phyloP scores from a whole-genome alignment of 1,140 invertebrate genomes.

The Fragariocoptes setiger region DNA sequence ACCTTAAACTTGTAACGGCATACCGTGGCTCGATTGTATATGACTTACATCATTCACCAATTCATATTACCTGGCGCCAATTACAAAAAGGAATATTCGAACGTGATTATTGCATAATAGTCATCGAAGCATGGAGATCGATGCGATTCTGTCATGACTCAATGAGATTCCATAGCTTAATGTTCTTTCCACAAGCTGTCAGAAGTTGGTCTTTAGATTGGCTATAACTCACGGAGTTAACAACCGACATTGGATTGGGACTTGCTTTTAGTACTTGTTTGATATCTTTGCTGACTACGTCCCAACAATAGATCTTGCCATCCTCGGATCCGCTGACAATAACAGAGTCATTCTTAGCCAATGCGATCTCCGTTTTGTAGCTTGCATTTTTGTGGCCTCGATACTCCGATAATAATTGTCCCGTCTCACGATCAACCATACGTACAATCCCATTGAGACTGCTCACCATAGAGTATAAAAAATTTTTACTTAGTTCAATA shows the following conservation, averaged over 20 bases:
- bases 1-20: no score
- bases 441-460: conserved; percentile 44
- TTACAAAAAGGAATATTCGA: no score
- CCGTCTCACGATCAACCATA: conserved; percentile 57
- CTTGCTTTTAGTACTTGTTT: background rate
- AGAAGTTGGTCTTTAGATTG: background rate
- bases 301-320: conserved; percentile 55
- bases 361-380: conserved; percentile 49
- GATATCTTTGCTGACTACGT: conserved; percentile 32
- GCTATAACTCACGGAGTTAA: conserved; percentile 10
- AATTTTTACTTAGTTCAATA: conserved; percentile 38
- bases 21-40: no score
- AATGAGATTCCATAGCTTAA: no score
- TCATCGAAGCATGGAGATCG: no score
- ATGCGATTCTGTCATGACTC: no score
- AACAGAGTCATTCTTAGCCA: conserved; percentile 43
- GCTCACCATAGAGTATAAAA: conserved; percentile 49
- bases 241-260: background rate
- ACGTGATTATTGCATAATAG: no score
- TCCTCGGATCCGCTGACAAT: conserved; percentile 58
- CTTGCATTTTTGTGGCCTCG: conserved; percentile 40
- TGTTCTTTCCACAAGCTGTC: no score
- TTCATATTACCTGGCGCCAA: no score
- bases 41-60: no score
- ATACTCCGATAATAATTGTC: conserved; percentile 38